phyloP scores from a whole-genome alignment of 2,888 invertebrate genomes.

The Ametastegia equiseti region DNA sequence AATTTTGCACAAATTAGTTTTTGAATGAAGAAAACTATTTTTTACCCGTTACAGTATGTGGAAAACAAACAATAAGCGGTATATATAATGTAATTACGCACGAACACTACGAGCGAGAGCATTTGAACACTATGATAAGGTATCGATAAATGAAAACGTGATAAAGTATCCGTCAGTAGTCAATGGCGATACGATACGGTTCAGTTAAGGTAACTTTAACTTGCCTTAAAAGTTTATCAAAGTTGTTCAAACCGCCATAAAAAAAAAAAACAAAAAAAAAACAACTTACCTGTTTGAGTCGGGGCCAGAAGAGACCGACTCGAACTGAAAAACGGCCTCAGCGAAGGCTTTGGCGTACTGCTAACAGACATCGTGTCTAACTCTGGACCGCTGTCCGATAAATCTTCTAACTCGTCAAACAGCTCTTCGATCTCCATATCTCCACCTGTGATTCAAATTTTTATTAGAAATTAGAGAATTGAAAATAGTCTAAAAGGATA shows the following conservation, averaged over 20 bases:
- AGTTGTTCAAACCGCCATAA: too few relatives aligned
- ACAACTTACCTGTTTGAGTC: slow-evolving; percentile 70
- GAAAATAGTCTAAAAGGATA: too few relatives aligned
- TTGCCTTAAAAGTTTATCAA: slow-evolving; percentile 22
- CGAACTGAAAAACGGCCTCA: slow-evolving; percentile 96
- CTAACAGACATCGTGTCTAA: slow-evolving; percentile 97
- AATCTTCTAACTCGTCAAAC: slow-evolving; percentile 96
- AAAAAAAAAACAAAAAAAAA: too few relatives aligned
- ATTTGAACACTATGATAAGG: neutral
- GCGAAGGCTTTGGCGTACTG: slow-evolving; percentile 97
- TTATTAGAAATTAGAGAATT: too few relatives aligned
- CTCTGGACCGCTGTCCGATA: slow-evolving; percentile 97
- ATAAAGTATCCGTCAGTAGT: too few relatives aligned
- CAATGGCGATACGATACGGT: too few relatives aligned
- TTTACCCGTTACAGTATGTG: too few relatives aligned
- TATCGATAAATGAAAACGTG: too few relatives aligned
- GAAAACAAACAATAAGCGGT: slow-evolving; percentile 8
- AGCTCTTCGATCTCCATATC: slow-evolving; percentile 95
- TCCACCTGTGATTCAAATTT: too few relatives aligned
- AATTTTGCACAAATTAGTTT: too few relatives aligned
- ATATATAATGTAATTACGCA: neutral
- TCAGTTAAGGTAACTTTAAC: neutral
- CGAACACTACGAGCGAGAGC: slow-evolving; percentile 35
- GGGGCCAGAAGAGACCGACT: slow-evolving; percentile 84
- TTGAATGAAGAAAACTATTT: too few relatives aligned